These are phyloP conservation scores for Cepaea nemoralis DNA, from an alignment of 1,140 invertebrate species.

Conservation along the genomic window DNA sequence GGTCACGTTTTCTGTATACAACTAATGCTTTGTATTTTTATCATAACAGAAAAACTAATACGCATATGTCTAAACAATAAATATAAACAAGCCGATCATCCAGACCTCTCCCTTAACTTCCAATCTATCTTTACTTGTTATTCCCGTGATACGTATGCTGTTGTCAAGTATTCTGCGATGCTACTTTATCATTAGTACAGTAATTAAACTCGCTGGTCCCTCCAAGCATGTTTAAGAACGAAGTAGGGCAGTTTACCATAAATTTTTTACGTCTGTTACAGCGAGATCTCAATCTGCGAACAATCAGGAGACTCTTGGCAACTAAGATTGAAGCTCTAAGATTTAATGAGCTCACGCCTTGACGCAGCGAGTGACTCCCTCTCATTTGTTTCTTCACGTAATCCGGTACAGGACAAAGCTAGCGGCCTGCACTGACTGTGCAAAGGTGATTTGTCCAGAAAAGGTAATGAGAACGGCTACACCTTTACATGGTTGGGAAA, in stretches of 20 bases:
- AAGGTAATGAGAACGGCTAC: not conserved
- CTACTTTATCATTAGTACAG: not conserved
- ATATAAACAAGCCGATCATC: too few species aligned
- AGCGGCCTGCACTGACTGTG: not conserved
- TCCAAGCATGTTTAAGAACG: not conserved
- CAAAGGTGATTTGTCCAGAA: not conserved
- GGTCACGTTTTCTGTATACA: too few species aligned
- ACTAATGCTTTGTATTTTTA: too few species aligned
- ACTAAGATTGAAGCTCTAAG: not conserved
- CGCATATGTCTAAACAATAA: too few species aligned
- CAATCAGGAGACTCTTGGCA: not conserved
- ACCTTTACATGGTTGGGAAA: not conserved
- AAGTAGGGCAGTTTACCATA: not conserved
- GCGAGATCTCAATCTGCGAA: not conserved
- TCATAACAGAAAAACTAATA: too few species aligned
- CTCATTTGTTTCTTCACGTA: conserved; percentile 1
- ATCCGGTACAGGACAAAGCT: not conserved
- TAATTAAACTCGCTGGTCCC: not conserved
- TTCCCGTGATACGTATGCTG: too few species aligned
- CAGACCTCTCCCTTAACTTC: too few species aligned
- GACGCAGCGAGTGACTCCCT: not conserved
- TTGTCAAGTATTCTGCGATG: too few species aligned
- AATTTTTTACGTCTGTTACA: not conserved
- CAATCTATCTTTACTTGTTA: too few species aligned
- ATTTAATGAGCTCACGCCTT: not conserved